phyloP scores from a whole-genome alignment of 2,797 vertebrate genomes.

The Thalassophryne amazonica region DNA sequence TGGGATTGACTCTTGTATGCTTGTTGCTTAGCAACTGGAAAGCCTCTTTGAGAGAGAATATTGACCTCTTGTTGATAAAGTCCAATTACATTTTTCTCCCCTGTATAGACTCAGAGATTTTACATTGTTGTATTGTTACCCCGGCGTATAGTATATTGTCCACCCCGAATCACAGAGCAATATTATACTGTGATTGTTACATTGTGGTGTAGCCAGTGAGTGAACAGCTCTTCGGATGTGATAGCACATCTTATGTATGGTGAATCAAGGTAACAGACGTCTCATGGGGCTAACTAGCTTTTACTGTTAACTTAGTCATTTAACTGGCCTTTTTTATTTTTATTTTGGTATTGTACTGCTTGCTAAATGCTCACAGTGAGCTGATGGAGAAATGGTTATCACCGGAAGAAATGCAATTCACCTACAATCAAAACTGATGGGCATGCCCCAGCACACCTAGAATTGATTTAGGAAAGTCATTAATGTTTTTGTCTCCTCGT shows the following conservation, averaged over 20 bases:
- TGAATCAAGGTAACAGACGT: conserved; percentile 17
- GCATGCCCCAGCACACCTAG: conserved; percentile 30
- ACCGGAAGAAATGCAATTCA: conserved; percentile 38
- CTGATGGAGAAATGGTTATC: conserved; percentile 19
- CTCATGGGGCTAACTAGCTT: conserved; percentile 14
- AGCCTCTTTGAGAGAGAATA: conserved; percentile 63
- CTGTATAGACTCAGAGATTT: conserved; percentile 48
- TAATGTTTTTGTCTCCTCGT: conserved; percentile 37
- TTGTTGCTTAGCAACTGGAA: conserved; percentile 76
- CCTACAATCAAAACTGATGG: conserved; percentile 18
- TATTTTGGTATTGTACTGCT: no score
- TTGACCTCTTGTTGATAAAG: conserved; percentile 75
- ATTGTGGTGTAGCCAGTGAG: background rate
- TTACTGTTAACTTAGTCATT: conserved; percentile 37
- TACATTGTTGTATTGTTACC: conserved; percentile 34
- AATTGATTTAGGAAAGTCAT: conserved; percentile 63
- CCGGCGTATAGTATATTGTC: conserved; percentile 12
- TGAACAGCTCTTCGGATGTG: conserved; percentile 10
- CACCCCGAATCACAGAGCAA: conserved; percentile 30
- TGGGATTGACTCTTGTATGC: conserved; percentile 65
- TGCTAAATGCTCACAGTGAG: conserved; percentile 29
- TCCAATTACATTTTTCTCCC: conserved; percentile 62
- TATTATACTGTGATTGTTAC: conserved; percentile 15
- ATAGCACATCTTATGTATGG: background rate
- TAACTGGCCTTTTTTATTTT: conserved; percentile 26